These are phyloP conservation scores for Eretmochelys imbricata DNA, from an alignment of 2,113 vertebrate genomes.

Conservation along the genomic window DNA sequence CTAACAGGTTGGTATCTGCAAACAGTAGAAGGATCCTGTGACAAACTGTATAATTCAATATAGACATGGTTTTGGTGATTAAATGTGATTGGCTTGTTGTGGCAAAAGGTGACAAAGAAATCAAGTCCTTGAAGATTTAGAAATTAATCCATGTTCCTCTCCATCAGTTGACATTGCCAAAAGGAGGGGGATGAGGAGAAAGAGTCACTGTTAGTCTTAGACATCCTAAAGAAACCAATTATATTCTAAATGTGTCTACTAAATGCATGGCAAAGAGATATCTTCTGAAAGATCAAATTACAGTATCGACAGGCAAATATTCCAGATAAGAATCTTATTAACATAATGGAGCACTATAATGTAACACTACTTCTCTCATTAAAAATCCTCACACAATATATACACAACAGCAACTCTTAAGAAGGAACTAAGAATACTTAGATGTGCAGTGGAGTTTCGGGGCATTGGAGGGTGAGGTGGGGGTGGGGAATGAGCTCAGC, in stretches of 20 bases:
- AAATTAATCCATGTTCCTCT: neutral
- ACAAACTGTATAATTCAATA: neutral
- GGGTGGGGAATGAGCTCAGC: neutral
- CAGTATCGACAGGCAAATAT: neutral
- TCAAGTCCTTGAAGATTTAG: neutral
- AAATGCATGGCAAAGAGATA: neutral
- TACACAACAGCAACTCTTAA: neutral
- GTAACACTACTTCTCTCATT: neutral
- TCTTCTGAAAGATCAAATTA: neutral
- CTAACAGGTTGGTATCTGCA: neutral
- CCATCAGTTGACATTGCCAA: neutral
- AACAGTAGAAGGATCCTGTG: neutral
- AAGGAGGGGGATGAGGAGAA: neutral
- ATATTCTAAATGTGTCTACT: neutral
- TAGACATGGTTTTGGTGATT: neutral
- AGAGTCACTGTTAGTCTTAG: neutral
- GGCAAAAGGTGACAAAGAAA: neutral
- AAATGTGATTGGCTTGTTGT: neutral
- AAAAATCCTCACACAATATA: neutral
- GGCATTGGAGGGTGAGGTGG: too few relatives aligned
- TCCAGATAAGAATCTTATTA: neutral
- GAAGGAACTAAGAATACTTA: neutral
- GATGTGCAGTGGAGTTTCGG: fast-evolving
- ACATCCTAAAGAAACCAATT: neutral
- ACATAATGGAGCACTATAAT: neutral